Conservation (phyloP, 2,888 invertebrate genomes). For the Leucozona laternaria region DNA sequence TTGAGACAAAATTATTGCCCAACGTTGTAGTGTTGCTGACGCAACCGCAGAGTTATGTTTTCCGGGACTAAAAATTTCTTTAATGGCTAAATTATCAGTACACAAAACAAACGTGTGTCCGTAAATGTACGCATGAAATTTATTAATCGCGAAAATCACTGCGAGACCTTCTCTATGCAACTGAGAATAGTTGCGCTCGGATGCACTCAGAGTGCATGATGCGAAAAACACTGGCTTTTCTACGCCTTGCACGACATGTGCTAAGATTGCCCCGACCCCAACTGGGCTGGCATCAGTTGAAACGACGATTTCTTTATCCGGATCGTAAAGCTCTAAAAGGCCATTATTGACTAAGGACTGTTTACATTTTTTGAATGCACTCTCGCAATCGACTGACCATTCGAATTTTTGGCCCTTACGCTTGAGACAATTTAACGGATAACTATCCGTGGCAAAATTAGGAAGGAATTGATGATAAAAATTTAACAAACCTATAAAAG, state of each 20-base stretch:
- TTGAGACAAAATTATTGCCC: background rate
- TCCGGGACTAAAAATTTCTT: background rate
- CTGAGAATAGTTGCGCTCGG: constrained; percentile 24
- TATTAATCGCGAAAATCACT: background rate
- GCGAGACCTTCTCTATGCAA: constrained; percentile 3
- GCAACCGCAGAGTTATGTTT: background rate
- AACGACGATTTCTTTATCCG: too few species aligned
- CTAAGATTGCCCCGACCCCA: too few species aligned
- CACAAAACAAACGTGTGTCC: background rate
- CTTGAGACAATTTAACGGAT: too few species aligned
- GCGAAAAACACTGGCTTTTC: constrained; percentile 22
- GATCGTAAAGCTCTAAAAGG: too few species aligned
- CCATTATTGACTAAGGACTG: too few species aligned
- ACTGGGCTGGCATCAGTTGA: too few species aligned
- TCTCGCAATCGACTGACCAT: too few species aligned
- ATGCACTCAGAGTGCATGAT: background rate
- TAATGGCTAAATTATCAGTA: constrained; percentile 7
- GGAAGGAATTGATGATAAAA: too few species aligned
- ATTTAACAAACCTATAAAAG: constrained; percentile 5
- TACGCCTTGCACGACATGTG: background rate
- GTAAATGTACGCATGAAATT: background rate
- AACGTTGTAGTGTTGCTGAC: constrained; percentile 7
- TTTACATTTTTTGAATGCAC: too few species aligned
- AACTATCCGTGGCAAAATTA: too few species aligned
- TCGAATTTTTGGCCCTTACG: too few species aligned